Conservation (phyloP, 2,888 invertebrate species). For the Pachydiplax longipennis region DNA sequence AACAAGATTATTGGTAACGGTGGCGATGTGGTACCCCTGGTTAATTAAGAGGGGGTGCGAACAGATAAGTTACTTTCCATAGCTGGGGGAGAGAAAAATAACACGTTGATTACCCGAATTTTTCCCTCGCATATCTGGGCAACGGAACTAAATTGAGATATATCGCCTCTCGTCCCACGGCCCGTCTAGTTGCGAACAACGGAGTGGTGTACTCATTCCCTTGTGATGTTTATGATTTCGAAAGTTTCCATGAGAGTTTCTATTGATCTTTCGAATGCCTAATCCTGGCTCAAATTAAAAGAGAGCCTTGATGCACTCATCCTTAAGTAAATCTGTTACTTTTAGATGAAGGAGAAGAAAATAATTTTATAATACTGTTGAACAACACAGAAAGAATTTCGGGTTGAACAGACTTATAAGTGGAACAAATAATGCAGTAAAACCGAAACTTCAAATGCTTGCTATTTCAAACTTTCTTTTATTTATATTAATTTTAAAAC, state of each 20-base stretch:
- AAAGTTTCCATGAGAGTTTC: not conserved
- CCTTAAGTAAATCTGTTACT: too few species aligned
- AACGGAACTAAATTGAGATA: not conserved
- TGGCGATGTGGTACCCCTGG: not conserved
- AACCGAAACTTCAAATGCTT: too few species aligned
- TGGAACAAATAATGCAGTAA: too few species aligned
- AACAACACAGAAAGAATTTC: too few species aligned
- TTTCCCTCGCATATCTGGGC: not conserved
- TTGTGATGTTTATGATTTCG: not conserved
- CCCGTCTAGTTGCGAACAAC: not conserved
- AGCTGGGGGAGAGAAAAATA: not conserved
- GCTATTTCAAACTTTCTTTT: too few species aligned
- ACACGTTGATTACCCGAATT: not conserved
- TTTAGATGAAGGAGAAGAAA: too few species aligned
- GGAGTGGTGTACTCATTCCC: not conserved
- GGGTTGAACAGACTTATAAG: too few species aligned
- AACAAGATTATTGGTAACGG: not conserved
- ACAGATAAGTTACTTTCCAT: not conserved
- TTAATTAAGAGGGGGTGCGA: not conserved
- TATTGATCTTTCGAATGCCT: too few species aligned
- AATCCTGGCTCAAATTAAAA: too few species aligned
- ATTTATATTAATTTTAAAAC: too few species aligned
- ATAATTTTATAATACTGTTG: too few species aligned
- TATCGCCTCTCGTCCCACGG: not conserved
- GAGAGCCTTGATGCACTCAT: too few species aligned